A percentile compares a stretch with the other conserved stretches of the same genome.
Conservation (phyloP, 2,113 vertebrate species). For the Dicentrarchus labrax region DNA sequence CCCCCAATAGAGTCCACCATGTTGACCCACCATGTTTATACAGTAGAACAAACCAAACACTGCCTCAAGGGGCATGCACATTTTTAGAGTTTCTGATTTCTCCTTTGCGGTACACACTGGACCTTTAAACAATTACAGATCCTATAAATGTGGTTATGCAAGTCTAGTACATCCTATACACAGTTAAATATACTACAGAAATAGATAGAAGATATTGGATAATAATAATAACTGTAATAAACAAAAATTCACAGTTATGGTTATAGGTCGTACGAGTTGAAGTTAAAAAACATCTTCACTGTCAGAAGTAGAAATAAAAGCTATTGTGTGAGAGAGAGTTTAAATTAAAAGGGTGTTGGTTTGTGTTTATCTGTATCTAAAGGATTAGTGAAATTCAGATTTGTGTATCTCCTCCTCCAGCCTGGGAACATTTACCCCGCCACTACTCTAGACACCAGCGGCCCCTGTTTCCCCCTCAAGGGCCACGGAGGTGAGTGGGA, state of each 20-base stretch:
- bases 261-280: background rate
- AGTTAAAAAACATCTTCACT: background rate
- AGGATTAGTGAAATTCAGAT: constrained; percentile 51
- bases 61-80: too few relatives aligned
- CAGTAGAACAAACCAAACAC: too few relatives aligned
- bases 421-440: constrained; percentile 57
- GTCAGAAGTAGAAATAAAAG: background rate
- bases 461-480: constrained; percentile 47
- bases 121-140: too few relatives aligned
- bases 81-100: too few relatives aligned
- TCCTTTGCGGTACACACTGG: too few relatives aligned
- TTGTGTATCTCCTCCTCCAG: constrained; percentile 52
- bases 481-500: constrained; percentile 69
- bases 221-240: background rate
- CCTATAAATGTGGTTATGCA: too few relatives aligned
- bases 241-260: background rate
- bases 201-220: background rate
- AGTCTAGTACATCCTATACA: background rate
- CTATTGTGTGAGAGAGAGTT: constrained; percentile 15
- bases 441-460: constrained; percentile 45
- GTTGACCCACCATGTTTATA: too few relatives aligned
- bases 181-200: background rate
- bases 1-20: too few relatives aligned
- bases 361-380: constrained; percentile 44
- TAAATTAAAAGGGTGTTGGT: constrained; percentile 12